A percentile compares a stretch with the other conserved stretches of the same genome.
phyloP scores from a whole-genome alignment of 1,140 invertebrate genomes.

The Drosophila bocqueti region DNA sequence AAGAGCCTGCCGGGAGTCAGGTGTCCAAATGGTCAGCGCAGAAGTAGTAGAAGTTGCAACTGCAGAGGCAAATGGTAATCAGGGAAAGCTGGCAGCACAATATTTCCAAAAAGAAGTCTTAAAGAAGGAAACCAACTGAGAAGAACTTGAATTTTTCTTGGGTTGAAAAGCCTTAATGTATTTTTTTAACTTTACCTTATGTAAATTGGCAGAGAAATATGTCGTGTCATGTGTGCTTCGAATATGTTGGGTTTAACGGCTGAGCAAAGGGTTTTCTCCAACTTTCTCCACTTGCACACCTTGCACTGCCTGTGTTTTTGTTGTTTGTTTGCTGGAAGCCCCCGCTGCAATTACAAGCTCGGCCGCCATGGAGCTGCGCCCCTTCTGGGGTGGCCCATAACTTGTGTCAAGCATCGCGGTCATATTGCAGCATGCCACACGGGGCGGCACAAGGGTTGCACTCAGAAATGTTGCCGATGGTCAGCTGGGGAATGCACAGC shows the following conservation, averaged over 20 bases:
- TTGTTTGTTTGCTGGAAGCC: background rate
- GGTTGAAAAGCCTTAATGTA: background rate
- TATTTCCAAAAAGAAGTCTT: slow-evolving; percentile 57
- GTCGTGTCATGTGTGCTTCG: background rate
- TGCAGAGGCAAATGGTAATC: slow-evolving; percentile 47
- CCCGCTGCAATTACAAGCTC: slow-evolving; percentile 30
- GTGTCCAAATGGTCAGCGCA: slow-evolving; percentile 35
- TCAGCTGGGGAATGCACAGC: slow-evolving; percentile 46
- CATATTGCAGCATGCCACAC: slow-evolving; percentile 53
- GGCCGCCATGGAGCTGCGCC: slow-evolving; percentile 1
- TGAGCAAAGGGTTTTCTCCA: background rate
- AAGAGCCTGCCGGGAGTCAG: slow-evolving; percentile 16
- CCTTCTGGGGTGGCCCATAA: slow-evolving; percentile 28
- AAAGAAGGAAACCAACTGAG: background rate
- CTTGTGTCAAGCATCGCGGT: slow-evolving; percentile 47
- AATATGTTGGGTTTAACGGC: background rate
- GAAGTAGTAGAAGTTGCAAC: slow-evolving; percentile 1
- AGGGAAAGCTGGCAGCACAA: slow-evolving; percentile 61
- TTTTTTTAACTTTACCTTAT: background rate
- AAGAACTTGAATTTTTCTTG: background rate
- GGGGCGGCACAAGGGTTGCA: slow-evolving; percentile 24
- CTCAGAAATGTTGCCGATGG: slow-evolving; percentile 56
- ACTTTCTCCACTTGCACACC: background rate
- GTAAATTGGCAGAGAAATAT: background rate
- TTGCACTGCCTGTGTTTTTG: background rate